Percentiles rank a stretch among this genome's conserved stretches.
Evolutionary conservation across 2,888 invertebrate species (phyloP).

Genomic region (Drosophila nr. fundita): DNA sequence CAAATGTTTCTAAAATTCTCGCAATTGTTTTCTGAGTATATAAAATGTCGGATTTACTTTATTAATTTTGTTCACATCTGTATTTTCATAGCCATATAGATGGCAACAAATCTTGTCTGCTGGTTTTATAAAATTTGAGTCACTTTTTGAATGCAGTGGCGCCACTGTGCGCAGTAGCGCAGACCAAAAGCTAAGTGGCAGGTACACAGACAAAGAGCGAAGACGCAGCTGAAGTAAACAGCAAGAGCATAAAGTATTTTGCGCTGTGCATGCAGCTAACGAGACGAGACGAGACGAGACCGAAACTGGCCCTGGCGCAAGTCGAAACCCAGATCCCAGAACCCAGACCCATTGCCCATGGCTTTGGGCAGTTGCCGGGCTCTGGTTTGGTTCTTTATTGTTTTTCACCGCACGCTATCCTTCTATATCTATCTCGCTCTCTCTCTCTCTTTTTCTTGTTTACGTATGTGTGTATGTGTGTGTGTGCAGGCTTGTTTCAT

Average conservation of each 20-base stretch:
- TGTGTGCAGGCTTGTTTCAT: slow-evolving; percentile 81
- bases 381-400: slow-evolving; percentile 72
- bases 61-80: not conserved
- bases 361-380: slow-evolving; percentile 50
- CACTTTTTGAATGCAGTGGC: not conserved
- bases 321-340: slow-evolving; percentile 42
- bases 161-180: not conserved
- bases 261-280: slow-evolving; percentile 65
- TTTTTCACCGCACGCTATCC: slow-evolving; percentile 58
- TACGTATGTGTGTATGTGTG: slow-evolving; percentile 36
- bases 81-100: not conserved
- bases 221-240: slow-evolving; percentile 33
- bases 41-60: not conserved
- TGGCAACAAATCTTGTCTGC: not conserved
- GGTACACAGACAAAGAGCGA: slow-evolving; percentile 60
- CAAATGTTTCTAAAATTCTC: not conserved
- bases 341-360: slow-evolving; percentile 58
- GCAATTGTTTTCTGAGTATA: not conserved
- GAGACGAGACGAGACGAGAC: slow-evolving; percentile 60
- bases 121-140: not conserved
- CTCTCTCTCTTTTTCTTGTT: slow-evolving; percentile 10
- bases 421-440: slow-evolving; percentile 6
- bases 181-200: slow-evolving; percentile 61
- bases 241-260: slow-evolving; percentile 68
- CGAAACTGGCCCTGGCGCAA: slow-evolving; percentile 25